These are phyloP conservation scores for Pomacea maculata DNA, from an alignment of 1,140 invertebrate genomes.

Conservation along the genomic window DNA sequence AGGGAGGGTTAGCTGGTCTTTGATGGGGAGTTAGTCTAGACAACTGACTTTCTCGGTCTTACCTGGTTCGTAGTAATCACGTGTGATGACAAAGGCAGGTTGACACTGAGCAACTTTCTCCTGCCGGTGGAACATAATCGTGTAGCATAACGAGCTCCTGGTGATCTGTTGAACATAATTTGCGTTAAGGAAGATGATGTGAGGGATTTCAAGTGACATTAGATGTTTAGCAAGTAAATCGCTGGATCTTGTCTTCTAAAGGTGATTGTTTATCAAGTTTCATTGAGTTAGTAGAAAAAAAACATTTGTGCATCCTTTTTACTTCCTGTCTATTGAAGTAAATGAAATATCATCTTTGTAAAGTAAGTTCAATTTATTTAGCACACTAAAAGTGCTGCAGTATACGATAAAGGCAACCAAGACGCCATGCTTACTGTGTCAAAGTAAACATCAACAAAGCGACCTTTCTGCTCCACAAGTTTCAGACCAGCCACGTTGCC, in stretches of 20 bases:
- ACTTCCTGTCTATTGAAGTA: no score
- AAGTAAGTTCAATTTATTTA: no score
- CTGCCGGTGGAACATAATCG: slow-evolving; percentile 6
- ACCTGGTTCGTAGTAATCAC: slow-evolving; percentile 92
- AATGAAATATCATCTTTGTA: no score
- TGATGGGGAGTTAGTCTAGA: no score
- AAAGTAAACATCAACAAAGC: slow-evolving; percentile 83
- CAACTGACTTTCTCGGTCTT: slow-evolving; percentile 27
- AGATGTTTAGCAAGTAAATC: no score
- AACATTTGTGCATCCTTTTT: no score
- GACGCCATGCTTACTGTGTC: slow-evolving; percentile 65
- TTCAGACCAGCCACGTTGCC: slow-evolving; percentile 71
- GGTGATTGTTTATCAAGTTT: not conserved
- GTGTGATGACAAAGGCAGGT: slow-evolving; percentile 84
- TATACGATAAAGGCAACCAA: no score
- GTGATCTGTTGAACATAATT: slow-evolving; percentile 18
- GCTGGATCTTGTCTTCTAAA: not conserved
- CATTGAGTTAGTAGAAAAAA: no score
- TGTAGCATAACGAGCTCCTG: slow-evolving; percentile 22
- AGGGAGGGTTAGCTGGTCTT: not conserved
- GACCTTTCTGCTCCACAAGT: slow-evolving; percentile 80
- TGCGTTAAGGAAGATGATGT: not conserved
- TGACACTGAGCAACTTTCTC: slow-evolving; percentile 82
- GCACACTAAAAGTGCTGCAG: no score
- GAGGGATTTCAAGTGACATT: not conserved